A percentile compares a stretch with the other conserved stretches of the same genome.
These are phyloP conservation scores for Geothlypis trichas DNA, from an alignment of 2,113 vertebrate genomes.

Conservation along the genomic window DNA sequence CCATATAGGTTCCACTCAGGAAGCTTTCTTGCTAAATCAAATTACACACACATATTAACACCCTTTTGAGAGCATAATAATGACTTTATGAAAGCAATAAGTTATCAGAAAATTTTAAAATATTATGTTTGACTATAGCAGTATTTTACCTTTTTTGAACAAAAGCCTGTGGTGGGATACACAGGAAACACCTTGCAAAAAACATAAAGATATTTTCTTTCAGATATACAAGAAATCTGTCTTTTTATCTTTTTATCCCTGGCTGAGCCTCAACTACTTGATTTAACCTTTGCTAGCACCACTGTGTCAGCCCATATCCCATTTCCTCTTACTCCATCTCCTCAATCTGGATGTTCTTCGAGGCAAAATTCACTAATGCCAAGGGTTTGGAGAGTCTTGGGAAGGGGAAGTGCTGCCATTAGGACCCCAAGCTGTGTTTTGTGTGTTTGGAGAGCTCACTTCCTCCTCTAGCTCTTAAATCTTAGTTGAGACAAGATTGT, in stretches of 20 bases:
- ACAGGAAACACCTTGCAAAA: background rate
- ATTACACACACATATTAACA: background rate
- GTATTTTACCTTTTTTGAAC: background rate
- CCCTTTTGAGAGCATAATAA: background rate
- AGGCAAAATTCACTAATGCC: background rate
- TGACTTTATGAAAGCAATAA: background rate
- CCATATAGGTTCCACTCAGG: background rate
- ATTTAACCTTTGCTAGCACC: background rate
- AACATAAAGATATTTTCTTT: background rate
- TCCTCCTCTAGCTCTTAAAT: conserved; percentile 11
- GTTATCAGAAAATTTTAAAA: background rate
- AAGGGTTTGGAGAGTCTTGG: background rate
- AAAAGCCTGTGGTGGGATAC: background rate
- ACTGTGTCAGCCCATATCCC: background rate
- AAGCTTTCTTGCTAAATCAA: background rate
- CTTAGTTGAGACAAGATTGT: conserved; percentile 25
- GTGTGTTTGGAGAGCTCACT: background rate
- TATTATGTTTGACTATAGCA: background rate
- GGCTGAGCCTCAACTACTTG: background rate
- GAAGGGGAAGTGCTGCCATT: background rate
- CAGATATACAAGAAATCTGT: background rate
- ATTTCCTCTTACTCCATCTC: background rate
- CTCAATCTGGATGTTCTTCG: background rate
- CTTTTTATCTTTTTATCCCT: background rate
- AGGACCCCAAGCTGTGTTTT: background rate